Evolutionary conservation across 2,113 vertebrate genomes (phyloP), one percentile per base, ranked within the genome.

Genomic region (Nesogale talazaci): DNA sequence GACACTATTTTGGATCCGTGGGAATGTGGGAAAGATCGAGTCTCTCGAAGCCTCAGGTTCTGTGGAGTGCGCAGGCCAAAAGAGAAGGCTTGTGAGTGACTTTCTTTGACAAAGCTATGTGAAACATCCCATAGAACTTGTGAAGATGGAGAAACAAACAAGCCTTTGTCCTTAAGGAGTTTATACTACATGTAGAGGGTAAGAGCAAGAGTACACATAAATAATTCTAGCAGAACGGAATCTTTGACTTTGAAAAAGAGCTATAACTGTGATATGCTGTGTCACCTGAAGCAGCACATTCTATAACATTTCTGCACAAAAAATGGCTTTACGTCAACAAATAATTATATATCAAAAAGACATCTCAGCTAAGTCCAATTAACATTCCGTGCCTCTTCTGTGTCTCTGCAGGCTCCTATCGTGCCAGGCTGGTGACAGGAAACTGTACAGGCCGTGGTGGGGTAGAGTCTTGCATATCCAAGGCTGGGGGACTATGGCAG

Each of bases 181-280:
- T 84, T 88, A 76, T 17, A 38, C 42, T 19, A 31, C 6, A 56
- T 11, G 27, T 8, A 6, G 40, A 89, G 52, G 20, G 38, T 36
- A 56, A 81, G 81, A 67, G 42, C 69, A 36, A 89, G 23, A 40
- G 63, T 90, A 52, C 6, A 15, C 0, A 10, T 46, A 70, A 85
- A 75, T 67, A 76, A 77, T 85, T 94, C 34, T 65, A 79, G 75
- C 34, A 87, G 36, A 79, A 91, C 57, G 83, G 27, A 65, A 78
- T 88, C 93, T 91, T 23, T 79, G 59, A 86, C 94, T 90, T 88
- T 90, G 83, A 94, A 90, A n/a, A 3, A n/a, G 74, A 88, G 82
- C 61, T 88, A 25, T 80, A 40, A 17, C 75, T 82, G 79, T 61
- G 59, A 20, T 23, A 61, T 7, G 59, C 59, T 20, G 59, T 16